Base-by-base conservation (phyloP, 2,888 invertebrate species). In the Volucella zonaria region DNA sequence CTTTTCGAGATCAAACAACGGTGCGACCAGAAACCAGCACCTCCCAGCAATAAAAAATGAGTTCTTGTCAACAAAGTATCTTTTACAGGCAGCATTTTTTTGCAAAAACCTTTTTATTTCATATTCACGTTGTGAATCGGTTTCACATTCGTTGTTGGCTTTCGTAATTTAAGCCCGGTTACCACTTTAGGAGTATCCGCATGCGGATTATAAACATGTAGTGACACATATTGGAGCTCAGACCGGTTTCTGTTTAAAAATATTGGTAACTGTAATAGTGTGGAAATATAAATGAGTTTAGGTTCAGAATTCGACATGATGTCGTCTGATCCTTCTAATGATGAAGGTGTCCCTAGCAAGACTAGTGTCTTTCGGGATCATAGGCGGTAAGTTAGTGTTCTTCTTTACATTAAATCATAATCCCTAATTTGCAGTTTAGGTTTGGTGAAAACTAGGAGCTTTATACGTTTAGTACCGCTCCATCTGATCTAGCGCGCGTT, bases 1-100 rank as follows among this genome's bases (percentile, higher is more conserved):
- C 62, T 62, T 62, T 73, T 31, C 52, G 18, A 42, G 62, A 73
- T 62, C 73, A 73, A 62, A 73, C 54, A 73, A 14, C 43, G 43
- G 23, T 59, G 15, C 31, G 11, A 51, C 52, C 51, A 45, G 43
- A 45, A 45, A 11, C 8, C n/a, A 15, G 54, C 31, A 73, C 58
- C 14, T 40, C 31, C 31, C 18, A 10, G 58, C 42, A 58, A 58
- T 18, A 61, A 47, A 70, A 62, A 40, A 43, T 15, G 18, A 14
- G 23, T 8, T 14, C 61, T 51, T 42, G n/a, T 14, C 18, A 15
- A 23, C 9, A n/a, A n/a, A 14, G 18, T 49, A 18, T 70, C 40
- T 9, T 49, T 49, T 14, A 3, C 18, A 38, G 31, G 56, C 11
- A 3, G 71, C 42, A 40, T 59, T 59, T 70, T 49, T 61, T 12